Conservation (phyloP, 2,113 vertebrate genomes). For the Python bivittatus region DNA sequence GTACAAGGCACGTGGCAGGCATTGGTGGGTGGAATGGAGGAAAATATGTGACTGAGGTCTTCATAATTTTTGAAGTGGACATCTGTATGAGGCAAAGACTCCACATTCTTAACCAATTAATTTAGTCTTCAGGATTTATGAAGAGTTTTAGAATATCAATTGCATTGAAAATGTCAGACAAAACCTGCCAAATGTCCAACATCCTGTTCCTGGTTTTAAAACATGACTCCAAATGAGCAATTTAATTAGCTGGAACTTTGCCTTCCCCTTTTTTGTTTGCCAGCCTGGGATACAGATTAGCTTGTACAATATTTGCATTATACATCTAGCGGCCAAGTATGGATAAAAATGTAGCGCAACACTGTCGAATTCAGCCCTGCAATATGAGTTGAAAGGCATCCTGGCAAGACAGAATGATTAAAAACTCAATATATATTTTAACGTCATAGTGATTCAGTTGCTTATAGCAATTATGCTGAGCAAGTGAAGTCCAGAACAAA, state of each 20-base stretch:
- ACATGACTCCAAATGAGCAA: conserved; percentile 12
- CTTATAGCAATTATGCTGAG: background rate
- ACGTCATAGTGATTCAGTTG: background rate
- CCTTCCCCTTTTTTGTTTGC: background rate
- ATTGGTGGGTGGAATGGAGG: background rate
- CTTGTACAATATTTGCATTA: conserved; percentile 16
- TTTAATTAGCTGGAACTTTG: conserved; percentile 23
- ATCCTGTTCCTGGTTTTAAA: conserved; percentile 3
- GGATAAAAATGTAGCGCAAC: background rate
- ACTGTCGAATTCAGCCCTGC: background rate
- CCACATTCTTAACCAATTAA: background rate
- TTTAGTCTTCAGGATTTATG: background rate
- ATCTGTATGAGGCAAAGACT: background rate
- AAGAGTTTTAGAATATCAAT: background rate
- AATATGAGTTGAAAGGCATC: background rate
- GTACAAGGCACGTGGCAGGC: conserved; percentile 75
- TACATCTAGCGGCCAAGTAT: conserved; percentile 2
- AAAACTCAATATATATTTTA: background rate
- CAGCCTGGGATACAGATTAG: background rate
- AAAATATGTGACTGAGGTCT: background rate
- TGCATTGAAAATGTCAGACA: background rate
- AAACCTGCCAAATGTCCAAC: background rate
- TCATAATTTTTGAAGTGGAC: conserved; percentile 20
- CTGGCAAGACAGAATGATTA: background rate
- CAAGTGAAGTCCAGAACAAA: background rate